Base-by-base conservation (phyloP, 92 coral and sea anemone genomes). In the Phymanthus crucifer region DNA sequence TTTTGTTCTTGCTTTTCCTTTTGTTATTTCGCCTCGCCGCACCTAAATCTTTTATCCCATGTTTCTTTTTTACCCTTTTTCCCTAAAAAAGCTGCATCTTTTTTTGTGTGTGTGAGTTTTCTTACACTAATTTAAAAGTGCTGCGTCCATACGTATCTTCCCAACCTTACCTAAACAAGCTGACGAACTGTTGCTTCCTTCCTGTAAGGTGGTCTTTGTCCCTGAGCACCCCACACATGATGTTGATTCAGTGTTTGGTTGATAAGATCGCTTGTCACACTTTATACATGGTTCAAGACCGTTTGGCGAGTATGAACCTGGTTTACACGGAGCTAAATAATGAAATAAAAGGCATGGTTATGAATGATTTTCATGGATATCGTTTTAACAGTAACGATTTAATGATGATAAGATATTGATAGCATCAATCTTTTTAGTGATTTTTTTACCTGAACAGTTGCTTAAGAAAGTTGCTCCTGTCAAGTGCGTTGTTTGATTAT, bases 201-300 rank as follows among this genome's bases (percentile, higher is more conserved):
- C 82, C 14, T 40, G 43, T 12, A 72, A 67, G 17, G 94, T 84
- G 8, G 77, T 47, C 43, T 84, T 90, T 17, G 91, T 87, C 50
- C 91, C 94, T 21, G 90, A 83, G 67, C 94, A 90, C 9, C 76
- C 72, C 9, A 70, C 19, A 48, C 94, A 90, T 24, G 83, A 48
- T 21, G 80, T 82, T 71, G 87, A 73, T 76, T 89, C 94, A 33
- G 56, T 71, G 4, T 67, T 67, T 7, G 89, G 74, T 86, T 90
- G 94, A 66, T 80, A 90, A 24, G 84, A 84, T 24, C 91, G 82
- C 67, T 75, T 86, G 71, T 81, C 85, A 43, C 94, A 90, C 31
- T 85, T 75, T 32, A 37, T 36, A 68, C 94, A 90, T 10, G 91
- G 91, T 56, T 72, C 87, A 37, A 90, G 80, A 61, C 94, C 94